Conservation (phyloP, 2,888 invertebrate genomes). For the Ophion ventricosus region DNA sequence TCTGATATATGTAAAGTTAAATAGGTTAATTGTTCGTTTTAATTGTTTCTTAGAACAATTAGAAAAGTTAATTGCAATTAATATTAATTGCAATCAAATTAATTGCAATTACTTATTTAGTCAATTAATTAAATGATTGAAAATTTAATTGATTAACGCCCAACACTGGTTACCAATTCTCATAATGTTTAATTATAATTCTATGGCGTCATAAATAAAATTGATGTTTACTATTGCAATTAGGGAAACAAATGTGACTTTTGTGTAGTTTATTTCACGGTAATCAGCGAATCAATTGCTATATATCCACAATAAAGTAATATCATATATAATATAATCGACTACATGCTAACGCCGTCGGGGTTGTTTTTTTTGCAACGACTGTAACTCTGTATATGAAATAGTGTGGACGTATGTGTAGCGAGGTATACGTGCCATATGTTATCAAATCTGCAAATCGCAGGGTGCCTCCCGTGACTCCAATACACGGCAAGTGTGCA, state of each 20-base stretch:
- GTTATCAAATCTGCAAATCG: slow-evolving; percentile 57
- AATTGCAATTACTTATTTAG: no score
- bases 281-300: not conserved
- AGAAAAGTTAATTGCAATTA: no score
- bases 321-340: not conserved
- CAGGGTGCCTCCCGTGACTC: slow-evolving; percentile 31
- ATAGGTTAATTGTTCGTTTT: no score
- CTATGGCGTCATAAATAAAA: no score
- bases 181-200: no score
- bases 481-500: slow-evolving; percentile 43
- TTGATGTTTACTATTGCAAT: slow-evolving; percentile 22
- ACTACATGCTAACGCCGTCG: slow-evolving; percentile 28
- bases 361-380: slow-evolving; percentile 20
- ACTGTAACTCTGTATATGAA: not conserved
- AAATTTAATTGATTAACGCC: no score
- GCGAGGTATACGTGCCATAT: slow-evolving; percentile 50
- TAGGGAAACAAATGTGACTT: not conserved
- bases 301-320: not conserved
- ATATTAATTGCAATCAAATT: no score
- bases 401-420: slow-evolving; percentile 39
- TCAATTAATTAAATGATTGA: no score
- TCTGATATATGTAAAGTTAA: no score
- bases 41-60: no score
- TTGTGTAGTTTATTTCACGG: not conserved
- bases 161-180: no score